Evolutionary conservation across 2,797 vertebrate species (phyloP).

Genomic region (Cottoperca gobio): DNA sequence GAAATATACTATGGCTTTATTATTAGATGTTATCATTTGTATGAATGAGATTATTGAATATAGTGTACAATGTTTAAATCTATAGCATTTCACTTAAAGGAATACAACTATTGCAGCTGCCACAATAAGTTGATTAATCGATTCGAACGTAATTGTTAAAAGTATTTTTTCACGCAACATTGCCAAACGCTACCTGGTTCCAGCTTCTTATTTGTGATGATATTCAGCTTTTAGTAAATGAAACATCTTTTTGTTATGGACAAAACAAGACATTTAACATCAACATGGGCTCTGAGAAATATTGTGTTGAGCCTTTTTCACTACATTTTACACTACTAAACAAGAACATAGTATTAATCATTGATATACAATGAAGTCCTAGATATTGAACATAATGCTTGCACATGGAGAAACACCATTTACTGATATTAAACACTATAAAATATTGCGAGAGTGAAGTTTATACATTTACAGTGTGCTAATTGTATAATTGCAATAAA

Average conservation of each 20-base stretch:
- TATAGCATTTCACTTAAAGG: not conserved
- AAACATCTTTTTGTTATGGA: not conserved
- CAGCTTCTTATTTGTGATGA: too few relatives aligned
- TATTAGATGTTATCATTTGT: too few relatives aligned
- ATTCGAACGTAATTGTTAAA: too few relatives aligned
- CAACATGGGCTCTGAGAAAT: too few relatives aligned
- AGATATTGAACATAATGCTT: not conserved
- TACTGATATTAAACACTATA: not conserved
- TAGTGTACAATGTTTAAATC: not conserved
- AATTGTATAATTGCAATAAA: not conserved
- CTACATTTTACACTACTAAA: not conserved
- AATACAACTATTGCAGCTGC: not conserved
- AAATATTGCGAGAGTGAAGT: not conserved
- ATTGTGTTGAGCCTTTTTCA: not conserved
- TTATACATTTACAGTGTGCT: not conserved
- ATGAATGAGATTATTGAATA: not conserved
- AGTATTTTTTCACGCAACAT: not conserved
- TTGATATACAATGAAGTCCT: not conserved
- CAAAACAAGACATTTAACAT: not conserved
- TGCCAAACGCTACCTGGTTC: not conserved
- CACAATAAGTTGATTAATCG: not conserved
- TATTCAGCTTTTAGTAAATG: too few relatives aligned
- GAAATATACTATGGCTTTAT: too few relatives aligned
- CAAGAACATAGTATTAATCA: not conserved
- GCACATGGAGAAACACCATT: not conserved